Base-by-base conservation (phyloP, 2,888 invertebrate genomes). In the Eupithecia tripunctaria region DNA sequence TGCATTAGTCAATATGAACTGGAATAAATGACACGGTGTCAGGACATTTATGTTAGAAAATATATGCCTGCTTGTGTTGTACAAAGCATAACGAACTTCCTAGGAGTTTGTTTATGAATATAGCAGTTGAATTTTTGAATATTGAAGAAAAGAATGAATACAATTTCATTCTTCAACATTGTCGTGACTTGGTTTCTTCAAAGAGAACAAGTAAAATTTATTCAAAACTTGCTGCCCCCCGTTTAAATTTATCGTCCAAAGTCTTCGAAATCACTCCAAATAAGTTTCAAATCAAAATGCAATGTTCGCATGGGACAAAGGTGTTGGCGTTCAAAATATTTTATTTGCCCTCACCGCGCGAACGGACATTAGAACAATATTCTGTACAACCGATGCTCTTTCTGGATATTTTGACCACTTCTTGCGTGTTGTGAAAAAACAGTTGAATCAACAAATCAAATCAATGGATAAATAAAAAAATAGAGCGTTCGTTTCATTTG, bases 321-420 rank as follows among this genome's bases (percentile, higher is more conserved):
- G 78, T 80, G 82, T 82, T 79, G 75, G 84, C 82, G 81, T 84
- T 88, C 84, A 82, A 85, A 88, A 88, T 88, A 86, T 90, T 91
- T 90, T 91, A 90, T 92, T 91, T 90, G 89, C 87, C 82, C 81
- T 79, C 75, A 80, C 78, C 77, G 14, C 60, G 18, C 18, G 62
- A 56, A 56, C 76, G 82, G 83, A 88, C 87, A 15, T 1, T 6
- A 41, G 41, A 85, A 81, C 79, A 47, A 47, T 84, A 88, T 91
- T 88, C 88, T 86, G 88, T 85, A 86, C 80, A 80, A 81, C 86
- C 87, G 88, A 91, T 90, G 87, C 86, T 7, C 82, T 79, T 86
- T 86, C 86, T 85, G 85, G 84, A 87, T 86, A 88, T 87, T 86
- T 85, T 89, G 89, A 90, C 88, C 90, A 85, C 60, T n/a, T 10